Evolutionary conservation across 2,113 vertebrate genomes (phyloP).

Genomic region (Manacus vitellinus): DNA sequence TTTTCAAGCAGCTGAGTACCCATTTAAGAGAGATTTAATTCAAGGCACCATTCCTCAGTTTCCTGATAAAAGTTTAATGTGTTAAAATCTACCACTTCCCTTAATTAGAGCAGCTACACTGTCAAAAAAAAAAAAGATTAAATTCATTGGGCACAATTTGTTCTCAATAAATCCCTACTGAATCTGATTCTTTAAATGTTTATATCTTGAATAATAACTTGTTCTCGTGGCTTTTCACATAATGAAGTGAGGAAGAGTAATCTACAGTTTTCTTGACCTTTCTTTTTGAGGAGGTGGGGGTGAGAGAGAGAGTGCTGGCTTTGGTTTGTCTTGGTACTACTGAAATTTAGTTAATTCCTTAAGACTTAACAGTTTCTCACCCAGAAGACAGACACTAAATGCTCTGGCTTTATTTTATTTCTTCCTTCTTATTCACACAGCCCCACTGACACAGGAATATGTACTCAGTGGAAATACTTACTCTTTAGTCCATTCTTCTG

Average conservation of each 20-base stretch:
- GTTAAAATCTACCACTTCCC: slow-evolving; percentile 8
- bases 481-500: not conserved
- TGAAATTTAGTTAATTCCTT: not conserved
- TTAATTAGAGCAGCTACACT: not conserved
- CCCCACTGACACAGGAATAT: not conserved
- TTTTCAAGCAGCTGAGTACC: not conserved
- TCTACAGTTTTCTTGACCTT: not conserved
- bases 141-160: not conserved
- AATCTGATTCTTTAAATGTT: not conserved
- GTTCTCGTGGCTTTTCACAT: not conserved
- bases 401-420: not conserved
- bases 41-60: not conserved
- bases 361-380: not conserved
- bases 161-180: not conserved
- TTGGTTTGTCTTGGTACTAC: not conserved
- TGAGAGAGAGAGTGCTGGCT: not conserved
- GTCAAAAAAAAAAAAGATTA: not conserved
- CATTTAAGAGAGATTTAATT: slow-evolving; percentile 13
- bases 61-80: not conserved
- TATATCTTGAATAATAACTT: not conserved
- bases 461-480: not conserved
- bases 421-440: not conserved
- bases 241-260: not conserved
- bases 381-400: not conserved
- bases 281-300: not conserved